These are phyloP conservation scores for Meteorus cinctellus DNA, from an alignment of 2,888 invertebrate genomes.

Conservation along the genomic window DNA sequence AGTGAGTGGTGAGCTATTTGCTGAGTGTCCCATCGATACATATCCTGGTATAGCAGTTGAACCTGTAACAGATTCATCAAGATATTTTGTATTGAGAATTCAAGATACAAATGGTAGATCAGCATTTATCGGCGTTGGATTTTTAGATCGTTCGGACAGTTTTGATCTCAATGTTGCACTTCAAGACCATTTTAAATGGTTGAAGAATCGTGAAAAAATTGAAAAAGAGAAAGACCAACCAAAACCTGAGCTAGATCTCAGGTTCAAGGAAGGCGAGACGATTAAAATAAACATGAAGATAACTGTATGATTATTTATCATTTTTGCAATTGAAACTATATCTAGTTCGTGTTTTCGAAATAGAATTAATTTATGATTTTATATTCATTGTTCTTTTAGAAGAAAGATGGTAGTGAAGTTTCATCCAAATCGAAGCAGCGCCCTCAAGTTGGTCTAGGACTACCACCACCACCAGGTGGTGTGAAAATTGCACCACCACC, in stretches of 20 bases:
- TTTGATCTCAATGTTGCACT: slow-evolving; percentile 99
- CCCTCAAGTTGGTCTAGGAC: slow-evolving; percentile 76
- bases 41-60: slow-evolving; percentile 97
- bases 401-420: slow-evolving; percentile 89
- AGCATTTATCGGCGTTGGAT: slow-evolving; percentile 98
- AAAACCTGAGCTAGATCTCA: slow-evolving; percentile 90
- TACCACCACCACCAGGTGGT: slow-evolving; percentile 90
- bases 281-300: slow-evolving; percentile 99
- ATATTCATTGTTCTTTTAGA: slow-evolving; percentile 75
- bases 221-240: slow-evolving; percentile 87
- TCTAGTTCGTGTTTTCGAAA: not conserved
- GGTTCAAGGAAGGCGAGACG: slow-evolving; percentile 99
- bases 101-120: slow-evolving; percentile 95
- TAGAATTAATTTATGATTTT: slow-evolving; percentile 1
- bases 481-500: slow-evolving; percentile 86
- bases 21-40: slow-evolving; percentile 95
- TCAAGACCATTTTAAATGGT: slow-evolving; percentile 98
- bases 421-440: slow-evolving; percentile 80
- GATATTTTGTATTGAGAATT: slow-evolving; percentile 96
- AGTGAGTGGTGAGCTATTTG: slow-evolving; percentile 93
- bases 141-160: slow-evolving; percentile 97
- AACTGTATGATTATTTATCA: slow-evolving; percentile 77
- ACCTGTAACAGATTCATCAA: slow-evolving; percentile 96
- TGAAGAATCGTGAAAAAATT: slow-evolving; percentile 87
- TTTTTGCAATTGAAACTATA: not conserved